A percentile compares a stretch with the other conserved stretches of the same genome.
Evolutionary conservation across 2,888 invertebrate genomes (phyloP).

Genomic region (Eucera pruinosa): DNA sequence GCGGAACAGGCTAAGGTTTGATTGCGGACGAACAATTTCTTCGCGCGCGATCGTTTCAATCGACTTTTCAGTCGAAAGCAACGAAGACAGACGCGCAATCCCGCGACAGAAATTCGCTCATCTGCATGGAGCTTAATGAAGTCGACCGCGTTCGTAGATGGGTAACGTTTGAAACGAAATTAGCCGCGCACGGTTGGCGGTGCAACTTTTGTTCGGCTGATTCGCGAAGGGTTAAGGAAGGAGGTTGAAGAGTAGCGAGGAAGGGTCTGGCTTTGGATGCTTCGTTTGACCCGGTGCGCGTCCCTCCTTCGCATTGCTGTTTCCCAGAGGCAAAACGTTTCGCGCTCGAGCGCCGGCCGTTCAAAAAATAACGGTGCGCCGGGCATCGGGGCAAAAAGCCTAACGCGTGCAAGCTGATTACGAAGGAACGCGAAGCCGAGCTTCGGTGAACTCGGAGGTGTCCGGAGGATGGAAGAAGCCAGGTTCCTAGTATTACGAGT

Average conservation of each 20-base stretch:
- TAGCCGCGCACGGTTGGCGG: too few relatives aligned
- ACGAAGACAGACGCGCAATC: too few relatives aligned
- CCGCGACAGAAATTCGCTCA: too few relatives aligned
- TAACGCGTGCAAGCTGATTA: conserved; percentile 25
- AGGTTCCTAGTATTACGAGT: conserved; percentile 42
- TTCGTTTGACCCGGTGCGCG: conserved; percentile 9
- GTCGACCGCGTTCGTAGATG: too few relatives aligned
- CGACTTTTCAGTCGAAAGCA: too few relatives aligned
- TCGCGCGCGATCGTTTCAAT: too few relatives aligned
- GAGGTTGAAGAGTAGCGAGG: conserved; percentile 46
- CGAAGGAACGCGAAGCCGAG: conserved; percentile 4
- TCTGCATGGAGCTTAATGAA: too few relatives aligned
- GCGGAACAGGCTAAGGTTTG: too few relatives aligned
- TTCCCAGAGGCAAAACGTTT: not conserved
- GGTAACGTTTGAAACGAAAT: too few relatives aligned
- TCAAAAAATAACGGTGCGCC: not conserved
- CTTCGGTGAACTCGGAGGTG: conserved; percentile 12
- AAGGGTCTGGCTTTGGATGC: conserved; percentile 34
- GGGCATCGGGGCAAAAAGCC: conserved; percentile 2
- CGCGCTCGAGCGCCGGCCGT: not conserved
- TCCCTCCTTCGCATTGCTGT: not conserved
- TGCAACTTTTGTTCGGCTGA: too few relatives aligned
- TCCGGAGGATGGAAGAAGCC: conserved; percentile 29
- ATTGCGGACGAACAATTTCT: too few relatives aligned
- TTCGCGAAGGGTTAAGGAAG: too few relatives aligned